These are phyloP conservation scores for Lepus townsendii DNA, from an alignment of 2,797 vertebrate species.

Conservation along the genomic window DNA sequence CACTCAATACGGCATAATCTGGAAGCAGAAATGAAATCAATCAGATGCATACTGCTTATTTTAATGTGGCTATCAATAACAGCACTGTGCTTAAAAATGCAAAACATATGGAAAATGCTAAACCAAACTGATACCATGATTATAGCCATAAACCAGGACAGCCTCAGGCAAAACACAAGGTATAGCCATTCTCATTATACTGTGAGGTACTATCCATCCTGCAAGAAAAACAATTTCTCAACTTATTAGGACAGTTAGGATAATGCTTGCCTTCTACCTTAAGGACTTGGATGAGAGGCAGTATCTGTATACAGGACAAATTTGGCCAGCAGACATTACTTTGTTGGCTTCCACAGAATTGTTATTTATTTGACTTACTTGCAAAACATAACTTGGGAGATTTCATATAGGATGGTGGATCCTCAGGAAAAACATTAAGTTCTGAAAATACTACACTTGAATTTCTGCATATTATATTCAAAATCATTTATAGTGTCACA, in stretches of 20 bases:
- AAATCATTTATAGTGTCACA: neutral
- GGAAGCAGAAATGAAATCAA: neutral
- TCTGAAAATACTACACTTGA: neutral
- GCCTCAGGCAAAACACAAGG: conserved; percentile 25
- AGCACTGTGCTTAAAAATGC: neutral
- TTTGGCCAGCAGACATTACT: neutral
- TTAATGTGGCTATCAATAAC: conserved; percentile 49
- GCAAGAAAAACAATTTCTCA: conserved; percentile 31
- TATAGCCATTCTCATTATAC: conserved; percentile 54
- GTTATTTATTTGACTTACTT: conserved; percentile 59
- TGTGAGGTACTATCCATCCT: neutral
- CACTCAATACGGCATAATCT: neutral
- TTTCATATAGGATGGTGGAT: neutral
- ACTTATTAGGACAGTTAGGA: conserved; percentile 17
- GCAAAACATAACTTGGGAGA: conserved; percentile 41
- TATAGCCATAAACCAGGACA: conserved; percentile 42
- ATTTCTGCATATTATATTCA: neutral
- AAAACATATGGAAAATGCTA: conserved; percentile 51
- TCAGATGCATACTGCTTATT: conserved; percentile 26
- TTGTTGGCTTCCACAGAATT: conserved; percentile 4
- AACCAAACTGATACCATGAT: conserved; percentile 46
- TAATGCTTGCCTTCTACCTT: conserved; percentile 33
- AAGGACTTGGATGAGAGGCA: neutral
- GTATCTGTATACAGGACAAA: conserved; percentile 18
- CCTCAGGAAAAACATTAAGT: neutral